Evolutionary conservation across 1,140 invertebrate species (phyloP).

Genomic region (Gonioctena quinquepunctata): DNA sequence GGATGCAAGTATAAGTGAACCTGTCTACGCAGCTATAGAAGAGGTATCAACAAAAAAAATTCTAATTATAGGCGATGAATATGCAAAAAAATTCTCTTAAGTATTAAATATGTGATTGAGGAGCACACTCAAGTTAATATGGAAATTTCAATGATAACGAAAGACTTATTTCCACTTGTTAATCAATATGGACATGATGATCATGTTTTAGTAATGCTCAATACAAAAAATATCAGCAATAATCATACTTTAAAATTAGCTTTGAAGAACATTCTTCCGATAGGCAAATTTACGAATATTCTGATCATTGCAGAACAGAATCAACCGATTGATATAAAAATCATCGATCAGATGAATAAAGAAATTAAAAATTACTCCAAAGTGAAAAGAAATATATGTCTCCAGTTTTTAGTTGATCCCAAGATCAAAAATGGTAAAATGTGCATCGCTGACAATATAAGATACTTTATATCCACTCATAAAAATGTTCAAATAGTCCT

Average conservation of each 20-base stretch:
- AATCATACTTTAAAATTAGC: not conserved
- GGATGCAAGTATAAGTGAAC: conserved; percentile 1
- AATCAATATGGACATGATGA: not conserved
- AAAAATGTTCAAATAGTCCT: conserved; percentile 1
- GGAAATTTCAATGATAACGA: not conserved
- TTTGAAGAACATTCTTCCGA: not conserved
- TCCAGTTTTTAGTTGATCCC: not conserved
- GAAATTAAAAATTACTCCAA: not conserved
- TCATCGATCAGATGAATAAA: not conserved
- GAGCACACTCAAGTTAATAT: conserved; percentile 2
- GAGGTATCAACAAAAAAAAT: not conserved
- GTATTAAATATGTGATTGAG: not conserved
- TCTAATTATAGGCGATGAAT: not conserved
- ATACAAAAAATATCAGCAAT: conserved; percentile 7
- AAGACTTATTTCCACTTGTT: conserved; percentile 6
- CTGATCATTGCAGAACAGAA: not conserved
- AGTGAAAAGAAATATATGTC: not conserved
- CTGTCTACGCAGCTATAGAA: conserved; percentile 4
- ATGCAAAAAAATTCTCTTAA: not conserved
- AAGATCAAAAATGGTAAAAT: conserved; percentile 5
- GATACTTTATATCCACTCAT: not conserved
- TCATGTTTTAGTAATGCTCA: not conserved
- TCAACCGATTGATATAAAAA: conserved; percentile 3
- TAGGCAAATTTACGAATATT: conserved; percentile 3
- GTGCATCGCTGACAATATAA: not conserved